phyloP scores from a whole-genome alignment of 2,113 vertebrate species.

The Sarotherodon lohbergeri region DNA sequence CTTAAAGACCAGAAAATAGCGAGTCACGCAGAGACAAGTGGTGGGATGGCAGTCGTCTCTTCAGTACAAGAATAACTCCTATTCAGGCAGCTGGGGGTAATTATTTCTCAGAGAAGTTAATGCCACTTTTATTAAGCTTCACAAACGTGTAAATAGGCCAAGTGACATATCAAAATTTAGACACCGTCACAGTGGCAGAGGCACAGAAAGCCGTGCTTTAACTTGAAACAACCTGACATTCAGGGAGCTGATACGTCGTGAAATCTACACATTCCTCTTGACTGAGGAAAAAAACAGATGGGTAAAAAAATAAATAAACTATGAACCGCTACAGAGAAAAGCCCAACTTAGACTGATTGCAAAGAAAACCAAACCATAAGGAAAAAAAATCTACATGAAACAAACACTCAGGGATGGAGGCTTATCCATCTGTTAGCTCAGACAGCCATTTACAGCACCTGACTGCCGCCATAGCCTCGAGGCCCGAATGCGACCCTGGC shows the following conservation, averaged over 20 bases:
- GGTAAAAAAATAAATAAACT: neutral
- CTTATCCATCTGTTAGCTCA: constrained; percentile 41
- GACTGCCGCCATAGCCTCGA: constrained; percentile 20
- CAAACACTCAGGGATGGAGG: neutral
- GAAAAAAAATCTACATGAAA: neutral
- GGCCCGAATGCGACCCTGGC: constrained; percentile 20
- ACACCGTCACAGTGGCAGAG: neutral
- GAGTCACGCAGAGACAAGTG: neutral
- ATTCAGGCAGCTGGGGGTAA: neutral
- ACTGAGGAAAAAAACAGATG: neutral
- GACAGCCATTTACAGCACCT: constrained; percentile 54
- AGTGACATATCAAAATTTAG: neutral
- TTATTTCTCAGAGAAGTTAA: neutral
- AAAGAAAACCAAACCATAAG: neutral
- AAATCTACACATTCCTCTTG: constrained; percentile 12
- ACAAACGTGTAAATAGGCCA: neutral
- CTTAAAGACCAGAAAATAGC: constrained; percentile 1
- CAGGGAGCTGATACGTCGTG: neutral
- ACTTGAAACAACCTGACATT: neutral
- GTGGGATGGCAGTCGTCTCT: neutral
- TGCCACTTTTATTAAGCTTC: neutral
- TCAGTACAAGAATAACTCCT: neutral
- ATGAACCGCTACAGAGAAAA: neutral
- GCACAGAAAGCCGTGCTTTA: neutral
- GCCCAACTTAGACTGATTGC: neutral